phyloP scores from a whole-genome alignment of 2,888 invertebrate genomes.

The Steromphala cineraria region DNA sequence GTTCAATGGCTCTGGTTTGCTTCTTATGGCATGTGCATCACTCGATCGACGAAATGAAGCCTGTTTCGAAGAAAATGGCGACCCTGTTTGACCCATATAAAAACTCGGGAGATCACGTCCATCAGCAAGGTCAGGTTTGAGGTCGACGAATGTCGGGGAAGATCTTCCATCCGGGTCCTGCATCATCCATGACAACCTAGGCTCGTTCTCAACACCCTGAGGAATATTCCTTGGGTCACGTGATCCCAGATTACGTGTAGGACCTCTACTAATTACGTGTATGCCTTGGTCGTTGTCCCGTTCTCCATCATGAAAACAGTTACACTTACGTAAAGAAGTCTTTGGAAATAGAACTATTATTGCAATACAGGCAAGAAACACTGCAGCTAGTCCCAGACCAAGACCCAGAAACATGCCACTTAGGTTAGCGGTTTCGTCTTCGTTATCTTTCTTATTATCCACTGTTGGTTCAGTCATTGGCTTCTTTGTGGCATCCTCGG shows the following conservation, averaged over 20 bases:
- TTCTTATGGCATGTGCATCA: background rate
- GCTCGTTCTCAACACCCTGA: background rate
- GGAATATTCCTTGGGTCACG: background rate
- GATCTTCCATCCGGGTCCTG: background rate
- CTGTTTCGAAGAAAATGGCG: no score
- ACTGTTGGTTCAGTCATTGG: no score
- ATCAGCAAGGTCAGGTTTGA: background rate
- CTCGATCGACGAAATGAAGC: no score
- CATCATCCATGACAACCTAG: background rate
- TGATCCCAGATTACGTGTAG: background rate
- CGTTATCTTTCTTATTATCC: no score
- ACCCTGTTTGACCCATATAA: background rate
- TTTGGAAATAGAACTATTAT: background rate
- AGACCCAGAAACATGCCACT: background rate
- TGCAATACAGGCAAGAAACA: background rate
- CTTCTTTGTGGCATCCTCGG: no score
- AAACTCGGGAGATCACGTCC: background rate
- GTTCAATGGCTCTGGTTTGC: background rate
- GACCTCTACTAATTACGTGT: background rate
- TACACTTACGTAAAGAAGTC: background rate
- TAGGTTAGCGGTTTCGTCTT: background rate
- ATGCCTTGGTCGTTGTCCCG: background rate
- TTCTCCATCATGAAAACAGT: background rate
- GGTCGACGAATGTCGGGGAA: background rate
- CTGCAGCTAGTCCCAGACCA: background rate